Conservation (phyloP, 64 coral and sea anemone species). For the Exaiptasia diaphana region DNA sequence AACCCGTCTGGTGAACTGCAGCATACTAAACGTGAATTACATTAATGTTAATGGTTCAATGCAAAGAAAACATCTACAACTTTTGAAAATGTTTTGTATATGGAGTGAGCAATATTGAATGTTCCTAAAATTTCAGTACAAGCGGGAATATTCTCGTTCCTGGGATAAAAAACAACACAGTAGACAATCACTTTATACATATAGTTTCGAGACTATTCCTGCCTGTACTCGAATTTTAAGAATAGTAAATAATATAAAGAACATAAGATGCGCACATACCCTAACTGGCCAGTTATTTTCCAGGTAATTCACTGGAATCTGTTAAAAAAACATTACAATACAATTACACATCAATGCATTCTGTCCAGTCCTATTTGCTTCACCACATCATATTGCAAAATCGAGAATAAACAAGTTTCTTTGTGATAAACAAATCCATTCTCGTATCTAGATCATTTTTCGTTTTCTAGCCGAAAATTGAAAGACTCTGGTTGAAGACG, state of each 20-base stretch:
- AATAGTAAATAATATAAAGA: not conserved
- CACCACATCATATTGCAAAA: not conserved
- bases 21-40: too few species aligned
- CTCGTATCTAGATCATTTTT: not conserved
- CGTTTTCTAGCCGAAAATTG: not conserved
- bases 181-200: too few species aligned
- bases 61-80: not conserved
- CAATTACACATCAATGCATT: not conserved
- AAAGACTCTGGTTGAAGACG: not conserved
- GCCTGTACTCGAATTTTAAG: too few species aligned
- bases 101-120: not conserved
- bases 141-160: not conserved
- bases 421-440: not conserved
- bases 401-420: not conserved
- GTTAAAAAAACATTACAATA: not conserved
- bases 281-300: constrained; percentile 87
- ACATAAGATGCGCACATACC: not conserved
- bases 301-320: constrained; percentile 80
- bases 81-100: not conserved
- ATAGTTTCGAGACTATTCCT: not conserved
- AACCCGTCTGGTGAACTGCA: constrained; percentile 77
- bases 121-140: not conserved
- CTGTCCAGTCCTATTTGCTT: not conserved
- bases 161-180: not conserved
- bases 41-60: too few species aligned